Evolutionary conservation across 1,140 invertebrate genomes (phyloP).

Genomic region (Amyelois transitella): DNA sequence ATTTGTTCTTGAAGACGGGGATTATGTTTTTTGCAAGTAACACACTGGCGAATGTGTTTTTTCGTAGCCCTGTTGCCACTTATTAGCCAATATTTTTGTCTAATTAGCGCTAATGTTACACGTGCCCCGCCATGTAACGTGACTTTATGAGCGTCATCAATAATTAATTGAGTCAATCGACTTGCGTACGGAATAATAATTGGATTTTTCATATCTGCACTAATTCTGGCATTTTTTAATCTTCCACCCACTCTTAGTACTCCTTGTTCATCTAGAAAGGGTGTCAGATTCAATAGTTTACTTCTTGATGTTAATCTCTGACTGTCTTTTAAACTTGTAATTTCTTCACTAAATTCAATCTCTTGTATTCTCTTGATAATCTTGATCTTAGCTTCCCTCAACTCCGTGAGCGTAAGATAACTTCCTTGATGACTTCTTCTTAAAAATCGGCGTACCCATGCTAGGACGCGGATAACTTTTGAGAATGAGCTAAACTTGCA

Average conservation of each 20-base stretch:
- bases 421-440: background rate
- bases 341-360: conserved; percentile 16
- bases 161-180: conserved; percentile 10
- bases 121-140: conserved; percentile 15
- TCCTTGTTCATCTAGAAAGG: conserved; percentile 47
- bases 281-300: conserved; percentile 27
- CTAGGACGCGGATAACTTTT: background rate
- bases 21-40: background rate
- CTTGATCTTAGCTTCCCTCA: background rate
- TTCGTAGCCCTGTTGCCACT: background rate
- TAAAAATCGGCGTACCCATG: background rate
- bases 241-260: conserved; percentile 59
- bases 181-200: conserved; percentile 8
- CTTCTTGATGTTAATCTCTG: conserved; percentile 14
- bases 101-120: conserved; percentile 5
- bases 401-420: background rate
- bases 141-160: conserved; percentile 12
- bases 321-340: conserved; percentile 9
- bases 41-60: background rate
- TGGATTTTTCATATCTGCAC: conserved; percentile 10
- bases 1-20: background rate
- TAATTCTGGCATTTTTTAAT: conserved; percentile 16
- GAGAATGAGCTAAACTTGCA: background rate
- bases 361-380: conserved; percentile 22
- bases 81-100: conserved; percentile 4